Base-by-base conservation (phyloP, 2,113 vertebrate genomes). In the Epinephelus cyanopodus region DNA sequence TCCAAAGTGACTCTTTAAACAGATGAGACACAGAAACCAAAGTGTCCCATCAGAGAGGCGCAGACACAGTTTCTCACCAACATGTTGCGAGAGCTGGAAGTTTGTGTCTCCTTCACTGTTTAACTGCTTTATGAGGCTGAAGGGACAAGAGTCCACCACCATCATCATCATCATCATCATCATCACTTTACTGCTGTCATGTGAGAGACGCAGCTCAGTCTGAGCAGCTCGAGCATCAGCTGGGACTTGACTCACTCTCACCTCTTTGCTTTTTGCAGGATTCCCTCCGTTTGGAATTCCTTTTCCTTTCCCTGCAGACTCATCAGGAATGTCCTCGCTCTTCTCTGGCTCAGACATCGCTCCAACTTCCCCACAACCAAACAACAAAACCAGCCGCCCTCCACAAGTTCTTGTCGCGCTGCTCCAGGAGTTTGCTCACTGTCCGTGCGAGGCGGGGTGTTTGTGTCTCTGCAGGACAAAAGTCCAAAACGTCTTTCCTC, bases 251-350 rank as follows among this genome's bases (percentile, higher is more conserved):
- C 12, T 15, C 12, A 14, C 23, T 69, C 65, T 85, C 81, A 91
- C 92, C 92, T 92, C 90, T 56, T 58, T 62, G 75, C 4, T 89
- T 9, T 89, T 86, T 0, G 66, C 82, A 14, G 53, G 1, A 9
- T 53, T 76, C 27, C 79, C 88, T 82, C 85, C 88, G 74, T 74
- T 83, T 0, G 84, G 60, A 23, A 69, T 39, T 47, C n/a, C 80
- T 19, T 71, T 60, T 27, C n/a, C 42, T n/a, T 54, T 70, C 70
- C 61, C 86, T 79, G 74, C 64, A 33, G 65, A 48, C 74, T 64
- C 57, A 3, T 65, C 86, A n/a, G 84, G 74, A 74, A 63, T 72
- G 42, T 72, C 48, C 15, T 77, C 76, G 1, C 8, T 90, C 58
- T 68, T 79, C 67, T 89, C 74, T 14, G 48, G 18, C 39, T 84